phyloP scores from a whole-genome alignment of 2,113 vertebrate genomes.

The Capreolus pygargus region DNA sequence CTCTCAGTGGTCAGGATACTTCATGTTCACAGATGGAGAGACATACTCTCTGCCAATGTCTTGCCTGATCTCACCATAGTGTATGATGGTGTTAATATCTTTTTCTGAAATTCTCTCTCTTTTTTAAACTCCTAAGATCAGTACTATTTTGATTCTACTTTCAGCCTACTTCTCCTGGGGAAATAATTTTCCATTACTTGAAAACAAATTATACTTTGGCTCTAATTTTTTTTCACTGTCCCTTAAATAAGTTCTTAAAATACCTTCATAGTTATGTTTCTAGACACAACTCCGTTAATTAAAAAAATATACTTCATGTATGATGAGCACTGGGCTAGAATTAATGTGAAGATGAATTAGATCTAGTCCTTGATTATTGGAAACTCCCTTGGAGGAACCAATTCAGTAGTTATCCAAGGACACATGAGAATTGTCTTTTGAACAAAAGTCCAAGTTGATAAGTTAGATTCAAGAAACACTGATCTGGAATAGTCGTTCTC shows the following conservation, averaged over 20 bases:
- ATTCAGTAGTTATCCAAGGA: background rate
- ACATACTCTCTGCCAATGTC: background rate
- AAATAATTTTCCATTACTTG: background rate
- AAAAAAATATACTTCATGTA: background rate
- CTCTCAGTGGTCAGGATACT: background rate
- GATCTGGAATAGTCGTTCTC: background rate
- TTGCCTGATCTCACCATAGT: background rate
- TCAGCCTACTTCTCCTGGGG: background rate
- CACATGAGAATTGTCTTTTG: background rate
- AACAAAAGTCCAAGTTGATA: background rate
- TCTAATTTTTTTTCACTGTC: background rate
- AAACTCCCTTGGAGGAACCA: background rate
- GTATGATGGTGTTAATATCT: background rate
- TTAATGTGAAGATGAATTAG: background rate
- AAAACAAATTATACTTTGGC: background rate
- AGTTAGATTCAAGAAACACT: background rate
- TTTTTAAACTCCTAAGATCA: background rate
- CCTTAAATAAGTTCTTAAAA: conserved; percentile 3
- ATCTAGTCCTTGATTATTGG: background rate
- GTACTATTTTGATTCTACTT: background rate
- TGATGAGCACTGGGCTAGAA: background rate
- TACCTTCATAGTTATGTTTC: background rate
- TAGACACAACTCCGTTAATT: background rate
- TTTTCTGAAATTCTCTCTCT: background rate
- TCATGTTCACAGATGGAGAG: background rate